Base-by-base conservation (phyloP, 2,888 invertebrate species). In the Epistrophe eligans region DNA sequence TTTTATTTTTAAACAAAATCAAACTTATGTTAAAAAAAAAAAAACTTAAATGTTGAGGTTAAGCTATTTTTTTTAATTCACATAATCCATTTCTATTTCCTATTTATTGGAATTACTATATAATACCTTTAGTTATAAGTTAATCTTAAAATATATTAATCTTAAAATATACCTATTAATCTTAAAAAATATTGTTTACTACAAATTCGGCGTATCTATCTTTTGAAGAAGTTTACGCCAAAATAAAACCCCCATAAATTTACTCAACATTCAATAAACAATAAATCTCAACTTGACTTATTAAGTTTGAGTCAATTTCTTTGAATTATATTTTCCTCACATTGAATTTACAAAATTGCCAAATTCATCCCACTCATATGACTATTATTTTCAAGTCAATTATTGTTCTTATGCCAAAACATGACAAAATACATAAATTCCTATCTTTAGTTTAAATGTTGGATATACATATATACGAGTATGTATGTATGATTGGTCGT, bases 321-420 rank as follows among this genome's bases (percentile, higher is more conserved):
- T 67, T 67, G 67, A 67, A 66, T 48, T 66, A 67, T 67, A 15
- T 15, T 67, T 9, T 13, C 17, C 19, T 19, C 45, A 15, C 19
- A 50, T 35, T 1, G 48, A 67, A 50, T 67, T 50, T 35, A 50
- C 19, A 67, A 50, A 48, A 67, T 55, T 62, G 67, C 67, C 67
- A 67, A 67, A 35, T 67, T 45, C 67, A 19, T 50, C 66, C 66
- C 50, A 67, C 64, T 58, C 58, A 17, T 24, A 19, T 60, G 17
- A 17, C n/a, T 32, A 48, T 32, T 24, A 32, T 66, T 66, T 66
- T 17, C 45, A 48, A 32, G 48, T 32, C 66, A 66, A 66, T 66
- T 66, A 60, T 62, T 73, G 60, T 73, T 50, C 19, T 24, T 60
- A 50, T 38, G 73, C 73, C 73, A 73, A 73, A 32, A 66, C 45